phyloP scores from a whole-genome alignment of 2,888 invertebrate species.

The Acanthococcus lagerstroemiae region DNA sequence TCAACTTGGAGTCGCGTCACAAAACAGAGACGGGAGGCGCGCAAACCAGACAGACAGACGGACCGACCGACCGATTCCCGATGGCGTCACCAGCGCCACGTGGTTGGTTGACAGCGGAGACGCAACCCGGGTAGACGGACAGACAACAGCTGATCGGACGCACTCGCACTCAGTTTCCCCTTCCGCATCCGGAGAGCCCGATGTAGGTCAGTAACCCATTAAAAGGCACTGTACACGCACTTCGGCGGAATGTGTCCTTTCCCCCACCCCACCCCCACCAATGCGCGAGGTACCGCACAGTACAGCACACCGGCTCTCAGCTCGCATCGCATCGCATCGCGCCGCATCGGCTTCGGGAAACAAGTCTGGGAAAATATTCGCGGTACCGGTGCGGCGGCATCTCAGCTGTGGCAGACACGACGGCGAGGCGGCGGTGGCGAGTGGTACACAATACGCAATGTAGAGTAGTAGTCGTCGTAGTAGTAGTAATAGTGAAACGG shows the following conservation, averaged over 20 bases:
- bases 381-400: too few relatives aligned
- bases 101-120: slow-evolving; percentile 29
- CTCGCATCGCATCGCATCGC: too few relatives aligned
- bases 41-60: background rate
- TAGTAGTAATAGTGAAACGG: too few relatives aligned
- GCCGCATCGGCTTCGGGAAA: too few relatives aligned
- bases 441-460: too few relatives aligned
- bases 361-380: too few relatives aligned
- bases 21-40: background rate
- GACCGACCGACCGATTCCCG: background rate
- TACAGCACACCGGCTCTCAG: too few relatives aligned
- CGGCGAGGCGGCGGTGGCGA: too few relatives aligned
- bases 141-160: slow-evolving; percentile 38
- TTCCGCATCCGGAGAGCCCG: slow-evolving; percentile 20
- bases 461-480: too few relatives aligned
- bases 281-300: too few relatives aligned
- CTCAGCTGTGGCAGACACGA: too few relatives aligned
- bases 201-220: slow-evolving; percentile 25
- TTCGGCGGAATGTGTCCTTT: slow-evolving; percentile 25
- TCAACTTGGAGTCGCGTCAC: too few relatives aligned
- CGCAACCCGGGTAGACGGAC: slow-evolving; percentile 35
- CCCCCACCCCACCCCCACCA: slow-evolving; percentile 15
- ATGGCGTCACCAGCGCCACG: background rate
- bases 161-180: slow-evolving; percentile 36
- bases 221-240: slow-evolving; percentile 29